Evolutionary conservation across 2,113 vertebrate genomes (phyloP), one percentile per base, ranked within the genome.

Genomic region (Ia io): DNA sequence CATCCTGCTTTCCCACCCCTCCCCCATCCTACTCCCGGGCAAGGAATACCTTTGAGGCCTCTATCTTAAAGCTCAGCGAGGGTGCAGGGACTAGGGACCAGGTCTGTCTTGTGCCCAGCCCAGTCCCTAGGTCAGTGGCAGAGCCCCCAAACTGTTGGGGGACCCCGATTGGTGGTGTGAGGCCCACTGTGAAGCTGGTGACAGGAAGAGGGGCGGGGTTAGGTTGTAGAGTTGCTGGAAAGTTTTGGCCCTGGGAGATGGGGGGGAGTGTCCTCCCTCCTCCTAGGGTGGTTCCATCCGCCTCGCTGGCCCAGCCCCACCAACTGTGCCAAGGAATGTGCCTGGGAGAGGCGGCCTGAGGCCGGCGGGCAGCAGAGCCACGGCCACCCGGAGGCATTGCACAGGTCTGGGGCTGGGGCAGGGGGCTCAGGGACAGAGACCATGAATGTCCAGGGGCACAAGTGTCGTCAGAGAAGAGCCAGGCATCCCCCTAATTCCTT

Each of bases 281-380:
- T n/a, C 25, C 35, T 0, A 9, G 65, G 11, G 77, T 13, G 3
- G 56, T 32, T 51, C 90, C 59, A 44, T 88, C 91, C 23, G 30
- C 95, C 49, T 7, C 14, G 8, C 80, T 47, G 87, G 96, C 96
- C 71, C 59, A 14, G 67, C 77, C 95, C 96, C 94, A 94, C n/a
- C 9, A 2, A 56, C 16, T 25, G 92, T 93, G 97, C 96, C 95
- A 94, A 95, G 96, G 97, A 97, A 97, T 92, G 95, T 94, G 53
- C 93, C 73, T 11, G 61, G 85, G 92, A 78, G 44, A 90, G 85
- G 80, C 44, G 0, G 51, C 80, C 23, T 2, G 51, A 56, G 73
- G 78, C 42, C 1, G 88, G 89, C 0, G 40, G 79, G 88, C 77
- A 86, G 83, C 71, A 13, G 76, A 93, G 76, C 86, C 2, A 17